Percentiles rank a stretch among this genome's conserved stretches.
Evolutionary conservation across 2,888 invertebrate species (phyloP).

Genomic region (Pollenia labialis): DNA sequence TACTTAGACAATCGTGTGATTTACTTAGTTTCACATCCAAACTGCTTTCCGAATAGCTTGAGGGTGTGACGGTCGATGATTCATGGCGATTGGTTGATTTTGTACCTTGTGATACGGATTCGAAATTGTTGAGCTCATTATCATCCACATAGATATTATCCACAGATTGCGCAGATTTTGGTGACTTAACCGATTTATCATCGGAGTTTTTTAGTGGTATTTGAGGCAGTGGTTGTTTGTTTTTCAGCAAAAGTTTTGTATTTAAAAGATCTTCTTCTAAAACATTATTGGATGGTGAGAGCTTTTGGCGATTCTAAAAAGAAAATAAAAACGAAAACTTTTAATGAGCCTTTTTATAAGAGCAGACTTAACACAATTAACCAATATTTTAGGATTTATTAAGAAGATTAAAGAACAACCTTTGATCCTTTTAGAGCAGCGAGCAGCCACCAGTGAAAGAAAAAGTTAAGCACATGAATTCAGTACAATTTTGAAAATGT

Average conservation of each 20-base stretch:
- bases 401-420: too few relatives aligned
- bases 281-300: constrained; percentile 83
- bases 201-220: constrained; percentile 78
- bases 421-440: not conserved
- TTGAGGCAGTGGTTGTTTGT: constrained; percentile 84
- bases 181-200: constrained; percentile 66
- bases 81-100: constrained; percentile 81
- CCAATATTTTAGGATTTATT: too few relatives aligned
- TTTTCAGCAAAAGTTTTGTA: constrained; percentile 83
- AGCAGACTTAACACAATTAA: not conserved
- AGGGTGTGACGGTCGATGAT: constrained; percentile 83
- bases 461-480: too few relatives aligned
- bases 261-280: constrained; percentile 83
- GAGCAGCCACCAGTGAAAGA: too few relatives aligned
- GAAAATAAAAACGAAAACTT: not conserved
- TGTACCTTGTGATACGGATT: constrained; percentile 81
- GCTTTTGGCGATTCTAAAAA: constrained; percentile 81
- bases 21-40: constrained; percentile 83
- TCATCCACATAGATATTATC: constrained; percentile 85
- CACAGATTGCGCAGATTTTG: constrained; percentile 78
- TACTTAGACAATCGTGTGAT: constrained; percentile 85
- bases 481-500: too few relatives aligned
- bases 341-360: not conserved
- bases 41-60: constrained; percentile 83
- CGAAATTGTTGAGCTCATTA: constrained; percentile 83